Percentiles rank a stretch among this genome's conserved stretches.
Evolutionary conservation across 2,113 vertebrate species (phyloP).

Genomic region (Psittacus erithacus): DNA sequence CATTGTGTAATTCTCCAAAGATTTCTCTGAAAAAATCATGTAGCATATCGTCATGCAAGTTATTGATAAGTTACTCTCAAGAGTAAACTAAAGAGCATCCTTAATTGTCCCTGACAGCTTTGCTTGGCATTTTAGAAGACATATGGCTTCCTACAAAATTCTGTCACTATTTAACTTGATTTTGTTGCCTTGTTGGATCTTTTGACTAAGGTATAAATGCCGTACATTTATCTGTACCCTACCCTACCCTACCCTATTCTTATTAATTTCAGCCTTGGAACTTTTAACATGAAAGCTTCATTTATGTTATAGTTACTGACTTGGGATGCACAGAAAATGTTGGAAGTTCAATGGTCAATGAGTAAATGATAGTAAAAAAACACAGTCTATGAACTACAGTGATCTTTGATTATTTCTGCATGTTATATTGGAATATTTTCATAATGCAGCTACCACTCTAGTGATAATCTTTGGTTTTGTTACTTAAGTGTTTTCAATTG

Average conservation of each 20-base stretch:
- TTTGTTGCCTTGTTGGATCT: slow-evolving; percentile 10
- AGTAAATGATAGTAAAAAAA: not conserved
- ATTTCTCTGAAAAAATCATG: not conserved
- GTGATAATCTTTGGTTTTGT: not conserved
- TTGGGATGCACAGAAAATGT: not conserved
- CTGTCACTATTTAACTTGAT: slow-evolving; percentile 13
- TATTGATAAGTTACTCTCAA: not conserved
- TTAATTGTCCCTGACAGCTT: slow-evolving; percentile 19
- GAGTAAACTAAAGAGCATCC: slow-evolving; percentile 7
- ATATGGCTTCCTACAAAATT: slow-evolving; percentile 35
- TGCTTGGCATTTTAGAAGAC: slow-evolving; percentile 33
- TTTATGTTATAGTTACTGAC: not conserved
- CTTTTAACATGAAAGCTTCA: not conserved
- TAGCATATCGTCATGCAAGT: not conserved
- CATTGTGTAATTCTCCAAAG: not conserved
- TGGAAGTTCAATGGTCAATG: not conserved
- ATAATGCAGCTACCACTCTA: not conserved
- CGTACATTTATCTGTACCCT: not conserved
- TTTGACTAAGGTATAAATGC: slow-evolving; percentile 14
- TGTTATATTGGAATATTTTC: not conserved
- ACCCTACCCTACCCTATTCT: not conserved
- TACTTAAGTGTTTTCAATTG: not conserved
- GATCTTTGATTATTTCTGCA: not conserved
- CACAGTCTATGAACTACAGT: not conserved
- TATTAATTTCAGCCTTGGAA: not conserved